phyloP scores from a whole-genome alignment of 2,888 invertebrate genomes.

The Epicampocera succincta region DNA sequence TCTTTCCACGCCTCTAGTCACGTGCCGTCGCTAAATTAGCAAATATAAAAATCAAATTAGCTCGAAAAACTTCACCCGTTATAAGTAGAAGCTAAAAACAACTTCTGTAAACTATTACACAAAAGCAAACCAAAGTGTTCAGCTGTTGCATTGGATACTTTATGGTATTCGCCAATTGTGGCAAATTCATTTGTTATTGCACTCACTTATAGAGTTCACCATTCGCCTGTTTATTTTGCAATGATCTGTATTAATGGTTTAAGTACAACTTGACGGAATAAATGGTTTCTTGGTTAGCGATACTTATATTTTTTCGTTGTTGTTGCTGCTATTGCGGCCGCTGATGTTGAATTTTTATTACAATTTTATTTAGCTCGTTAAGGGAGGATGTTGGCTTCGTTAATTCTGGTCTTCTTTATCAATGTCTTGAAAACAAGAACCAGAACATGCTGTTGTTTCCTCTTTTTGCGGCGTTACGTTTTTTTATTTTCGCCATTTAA shows the following conservation, averaged over 20 bases:
- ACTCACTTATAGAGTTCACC: constrained; percentile 43
- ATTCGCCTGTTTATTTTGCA: constrained; percentile 57
- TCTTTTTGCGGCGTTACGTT: constrained; percentile 15
- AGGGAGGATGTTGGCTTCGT: constrained; percentile 67
- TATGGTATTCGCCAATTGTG: constrained; percentile 11
- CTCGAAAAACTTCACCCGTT: too few relatives aligned
- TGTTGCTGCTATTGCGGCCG: constrained; percentile 13
- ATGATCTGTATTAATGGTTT: constrained; percentile 56
- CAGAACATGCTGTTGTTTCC: constrained; percentile 41
- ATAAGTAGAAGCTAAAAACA: too few relatives aligned
- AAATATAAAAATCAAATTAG: too few relatives aligned
- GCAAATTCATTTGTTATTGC: constrained; percentile 40
- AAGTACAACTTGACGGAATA: constrained; percentile 44
- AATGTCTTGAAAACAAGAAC: constrained; percentile 56
- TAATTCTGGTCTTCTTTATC: constrained; percentile 61
- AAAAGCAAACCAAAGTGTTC: neutral
- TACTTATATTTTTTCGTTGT: constrained; percentile 16
- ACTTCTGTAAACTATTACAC: neutral
- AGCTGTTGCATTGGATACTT: neutral
- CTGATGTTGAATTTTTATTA: constrained; percentile 56
- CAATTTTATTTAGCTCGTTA: constrained; percentile 67
- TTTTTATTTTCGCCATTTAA: constrained; percentile 19
- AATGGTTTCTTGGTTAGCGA: constrained; percentile 40
- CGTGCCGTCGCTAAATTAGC: too few relatives aligned
- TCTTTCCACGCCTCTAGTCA: too few relatives aligned